Conservation (phyloP, 2,888 invertebrate genomes). For the Lottia gigantea region DNA sequence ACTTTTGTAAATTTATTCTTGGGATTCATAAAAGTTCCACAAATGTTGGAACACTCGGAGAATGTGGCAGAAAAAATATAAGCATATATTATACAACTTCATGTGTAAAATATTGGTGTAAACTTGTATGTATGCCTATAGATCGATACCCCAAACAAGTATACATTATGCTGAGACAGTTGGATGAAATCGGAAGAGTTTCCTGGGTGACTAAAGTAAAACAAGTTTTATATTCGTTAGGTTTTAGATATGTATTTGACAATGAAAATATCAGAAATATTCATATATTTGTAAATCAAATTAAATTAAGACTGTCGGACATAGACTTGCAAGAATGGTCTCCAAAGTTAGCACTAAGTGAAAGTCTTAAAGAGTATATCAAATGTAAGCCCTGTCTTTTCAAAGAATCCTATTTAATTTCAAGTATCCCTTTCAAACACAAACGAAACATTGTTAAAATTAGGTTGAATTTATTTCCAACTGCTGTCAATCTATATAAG, state of each 20-base stretch:
- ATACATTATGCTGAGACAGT: neutral
- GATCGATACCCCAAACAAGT: neutral
- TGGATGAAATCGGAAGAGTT: neutral
- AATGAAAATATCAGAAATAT: neutral
- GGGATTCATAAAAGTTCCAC: neutral
- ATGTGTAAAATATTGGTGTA: neutral
- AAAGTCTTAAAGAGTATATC: neutral
- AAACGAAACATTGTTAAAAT: neutral
- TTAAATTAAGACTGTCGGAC: neutral
- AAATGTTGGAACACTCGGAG: neutral
- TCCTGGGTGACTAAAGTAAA: neutral
- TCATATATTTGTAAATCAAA: neutral
- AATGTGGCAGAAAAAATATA: neutral
- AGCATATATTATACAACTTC: neutral
- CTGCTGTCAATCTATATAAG: neutral
- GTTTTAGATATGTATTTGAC: neutral
- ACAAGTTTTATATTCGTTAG: neutral
- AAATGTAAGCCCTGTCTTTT: neutral
- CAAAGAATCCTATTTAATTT: neutral
- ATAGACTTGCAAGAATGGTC: neutral
- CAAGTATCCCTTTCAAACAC: neutral
- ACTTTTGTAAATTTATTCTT: neutral
- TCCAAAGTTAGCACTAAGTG: neutral
- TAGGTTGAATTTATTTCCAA: neutral
- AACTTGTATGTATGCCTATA: neutral